Evolutionary conservation across 2,113 vertebrate genomes (phyloP).

Genomic region (Parus major): DNA sequence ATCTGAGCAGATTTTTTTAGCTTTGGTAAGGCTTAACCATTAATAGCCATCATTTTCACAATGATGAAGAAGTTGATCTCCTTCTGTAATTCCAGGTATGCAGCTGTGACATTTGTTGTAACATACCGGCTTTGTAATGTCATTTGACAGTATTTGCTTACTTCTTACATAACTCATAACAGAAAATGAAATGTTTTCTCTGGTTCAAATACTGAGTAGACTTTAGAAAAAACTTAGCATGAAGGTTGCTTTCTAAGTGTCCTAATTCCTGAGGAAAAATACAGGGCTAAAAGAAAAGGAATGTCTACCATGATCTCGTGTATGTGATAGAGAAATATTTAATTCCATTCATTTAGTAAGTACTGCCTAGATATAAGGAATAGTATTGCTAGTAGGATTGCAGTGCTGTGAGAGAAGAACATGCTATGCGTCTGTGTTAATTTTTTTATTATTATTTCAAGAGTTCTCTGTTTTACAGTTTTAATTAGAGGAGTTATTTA

Average conservation of each 20-base stretch:
- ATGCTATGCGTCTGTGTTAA: neutral
- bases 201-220: neutral
- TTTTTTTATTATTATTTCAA: neutral
- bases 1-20: neutral
- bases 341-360: neutral
- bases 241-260: neutral
- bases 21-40: neutral
- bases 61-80: neutral
- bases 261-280: neutral
- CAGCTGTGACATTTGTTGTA: neutral
- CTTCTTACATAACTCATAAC: neutral
- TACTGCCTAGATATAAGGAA: neutral
- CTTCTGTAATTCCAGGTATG: neutral
- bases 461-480: neutral
- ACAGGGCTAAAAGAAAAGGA: neutral
- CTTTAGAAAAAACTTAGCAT: neutral
- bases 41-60: neutral
- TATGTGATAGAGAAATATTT: neutral
- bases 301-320: neutral
- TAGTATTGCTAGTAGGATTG: neutral
- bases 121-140: neutral
- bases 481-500: neutral
- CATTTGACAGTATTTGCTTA: neutral
- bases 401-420: neutral
- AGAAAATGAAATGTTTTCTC: neutral